phyloP scores from a whole-genome alignment of 1,140 invertebrate genomes.

The Ladona fulva region DNA sequence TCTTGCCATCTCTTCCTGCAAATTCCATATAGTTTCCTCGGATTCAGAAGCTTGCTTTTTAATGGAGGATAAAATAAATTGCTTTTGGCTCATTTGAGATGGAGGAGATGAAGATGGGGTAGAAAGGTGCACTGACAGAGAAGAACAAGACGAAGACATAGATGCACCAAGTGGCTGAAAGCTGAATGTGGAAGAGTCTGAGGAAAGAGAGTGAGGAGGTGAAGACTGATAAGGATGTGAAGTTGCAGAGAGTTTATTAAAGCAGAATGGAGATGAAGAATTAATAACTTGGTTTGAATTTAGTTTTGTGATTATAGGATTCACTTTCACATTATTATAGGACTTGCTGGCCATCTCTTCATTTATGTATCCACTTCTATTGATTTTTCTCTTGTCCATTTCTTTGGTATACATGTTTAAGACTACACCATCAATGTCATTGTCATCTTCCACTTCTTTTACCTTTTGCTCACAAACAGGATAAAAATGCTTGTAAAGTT shows the following conservation, averaged over 20 bases:
- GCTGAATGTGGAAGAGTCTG: background rate
- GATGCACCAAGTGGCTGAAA: background rate
- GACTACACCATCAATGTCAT: no score
- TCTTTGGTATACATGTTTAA: no score
- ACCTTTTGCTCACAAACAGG: no score
- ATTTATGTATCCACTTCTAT: no score
- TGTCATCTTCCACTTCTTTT: no score
- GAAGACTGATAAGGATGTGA: background rate
- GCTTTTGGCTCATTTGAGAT: background rate
- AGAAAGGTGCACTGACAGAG: background rate
- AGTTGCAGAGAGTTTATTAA: no score
- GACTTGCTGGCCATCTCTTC: no score
- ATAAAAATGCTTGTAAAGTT: background rate
- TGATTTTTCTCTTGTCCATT: no score
- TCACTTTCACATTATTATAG: no score
- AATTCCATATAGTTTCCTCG: background rate
- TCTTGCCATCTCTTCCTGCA: background rate
- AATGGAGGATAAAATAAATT: background rate
- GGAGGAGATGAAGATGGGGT: background rate
- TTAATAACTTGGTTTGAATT: no score
- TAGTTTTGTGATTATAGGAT: no score
- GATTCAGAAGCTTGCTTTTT: background rate
- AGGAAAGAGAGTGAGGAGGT: background rate
- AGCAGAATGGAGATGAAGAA: no score
- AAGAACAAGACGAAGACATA: background rate